Base-by-base conservation (phyloP, 2,797 vertebrate genomes). In the Epinephelus awoara region DNA sequence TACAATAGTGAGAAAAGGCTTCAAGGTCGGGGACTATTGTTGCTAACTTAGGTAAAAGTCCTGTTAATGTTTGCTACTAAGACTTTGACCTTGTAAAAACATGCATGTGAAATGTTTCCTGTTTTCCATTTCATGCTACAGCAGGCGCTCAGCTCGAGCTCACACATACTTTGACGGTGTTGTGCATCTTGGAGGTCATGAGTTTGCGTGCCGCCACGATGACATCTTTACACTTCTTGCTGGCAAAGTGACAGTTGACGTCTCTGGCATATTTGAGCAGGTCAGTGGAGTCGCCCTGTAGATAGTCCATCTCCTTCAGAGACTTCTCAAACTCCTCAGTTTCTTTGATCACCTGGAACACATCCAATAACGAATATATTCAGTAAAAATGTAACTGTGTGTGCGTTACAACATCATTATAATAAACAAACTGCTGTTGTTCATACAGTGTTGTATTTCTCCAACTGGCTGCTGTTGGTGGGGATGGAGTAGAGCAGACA, bases 161-260 rank as follows among this genome's bases (percentile, higher is more conserved):
- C 29, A 9, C 15, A 73, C 89, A 11, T 92, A 99, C 98, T 95
- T 98, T 97, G 18, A 99, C 95, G 0, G 98, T 99, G 84, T 98
- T 96, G 92, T 99, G 98, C 92, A 99, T 98, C 90, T 99, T 97
- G 46, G 97, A 97, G 23, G 97, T 99, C 98, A 99, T 99, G 72
- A 99, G 94, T 72, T 94, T 97, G 66, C 98, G 96, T 0, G 98
- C 98, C 0, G 96, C 93, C 80, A 97, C 96, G 1, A 99, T 97
- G 58, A 99, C 98, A 13, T 99, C 98, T 76, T 97, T 97, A 93
- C 98, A 99, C 87, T 99, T 99, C 90, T 98, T 99, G 92, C 96
- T 98, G 85, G 98, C 97, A 78, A 99, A 99, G 82, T 99, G 98
- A 82, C 95, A 96, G 82, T 99, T 98, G 79, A 99, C 95, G 0